Evolutionary conservation across 2,888 invertebrate species (phyloP).

Genomic region (Chelonus formosanus): DNA sequence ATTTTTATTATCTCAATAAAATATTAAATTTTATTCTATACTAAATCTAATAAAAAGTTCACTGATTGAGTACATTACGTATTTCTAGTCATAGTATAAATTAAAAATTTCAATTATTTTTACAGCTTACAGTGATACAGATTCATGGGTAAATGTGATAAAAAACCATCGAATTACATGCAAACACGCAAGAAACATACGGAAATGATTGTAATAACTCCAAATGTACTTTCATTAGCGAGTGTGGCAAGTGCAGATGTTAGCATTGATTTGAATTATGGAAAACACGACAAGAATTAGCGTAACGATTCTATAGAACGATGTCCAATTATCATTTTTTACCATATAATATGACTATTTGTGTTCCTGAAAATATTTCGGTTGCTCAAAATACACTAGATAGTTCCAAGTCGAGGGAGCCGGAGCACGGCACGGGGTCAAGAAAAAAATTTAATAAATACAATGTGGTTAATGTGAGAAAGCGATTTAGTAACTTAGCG

Average conservation of each 20-base stretch:
- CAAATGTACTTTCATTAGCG: conserved; percentile 78
- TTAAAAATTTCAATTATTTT: too few relatives aligned
- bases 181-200: conserved; percentile 77
- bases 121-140: conserved; percentile 86
- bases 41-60: too few relatives aligned
- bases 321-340: conserved; percentile 50
- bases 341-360: conserved; percentile 27
- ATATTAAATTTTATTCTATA: too few relatives aligned
- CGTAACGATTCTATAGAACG: conserved; percentile 61
- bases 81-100: too few relatives aligned
- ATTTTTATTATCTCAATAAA: too few relatives aligned
- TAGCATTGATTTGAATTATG: conserved; percentile 60
- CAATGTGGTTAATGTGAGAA: conserved; percentile 53
- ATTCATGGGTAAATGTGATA: conserved; percentile 78
- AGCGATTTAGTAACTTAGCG: conserved; percentile 59
- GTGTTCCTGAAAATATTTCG: conserved; percentile 32
- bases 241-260: conserved; percentile 62
- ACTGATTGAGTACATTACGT: too few relatives aligned
- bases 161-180: conserved; percentile 76
- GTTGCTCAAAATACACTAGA: conserved; percentile 51
- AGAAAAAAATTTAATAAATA: conserved; percentile 55
- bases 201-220: conserved; percentile 87
- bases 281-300: conserved; percentile 63
- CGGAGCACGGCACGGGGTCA: conserved; percentile 55
- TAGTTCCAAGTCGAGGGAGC: conserved; percentile 62